These are phyloP conservation scores for Pipistrellus pygmaeus DNA, from an alignment of 2,797 vertebrate species.

Conservation along the genomic window DNA sequence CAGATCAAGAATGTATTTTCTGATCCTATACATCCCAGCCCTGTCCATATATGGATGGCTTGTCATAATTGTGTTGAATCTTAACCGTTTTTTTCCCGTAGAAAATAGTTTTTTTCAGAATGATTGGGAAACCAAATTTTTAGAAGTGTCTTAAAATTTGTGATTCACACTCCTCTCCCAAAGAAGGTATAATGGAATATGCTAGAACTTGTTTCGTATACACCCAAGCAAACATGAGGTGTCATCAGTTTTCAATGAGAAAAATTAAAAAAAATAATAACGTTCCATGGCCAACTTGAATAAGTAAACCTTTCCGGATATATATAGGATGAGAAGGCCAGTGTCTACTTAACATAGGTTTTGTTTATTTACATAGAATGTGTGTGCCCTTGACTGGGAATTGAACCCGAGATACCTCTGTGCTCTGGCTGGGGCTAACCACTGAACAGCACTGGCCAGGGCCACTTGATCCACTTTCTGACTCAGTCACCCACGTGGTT, in stretches of 20 bases:
- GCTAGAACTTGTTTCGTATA: neutral
- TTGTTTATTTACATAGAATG: constrained; percentile 4
- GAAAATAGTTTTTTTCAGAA: constrained; percentile 41
- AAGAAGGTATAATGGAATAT: neutral
- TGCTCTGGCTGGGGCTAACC: no score
- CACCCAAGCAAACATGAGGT: neutral
- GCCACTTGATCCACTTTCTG: neutral
- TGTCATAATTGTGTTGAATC: neutral
- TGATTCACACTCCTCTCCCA: neutral
- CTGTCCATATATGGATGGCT: neutral
- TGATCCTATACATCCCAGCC: neutral
- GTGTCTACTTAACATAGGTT: neutral
- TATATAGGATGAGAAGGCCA: neutral
- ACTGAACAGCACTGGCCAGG: no score
- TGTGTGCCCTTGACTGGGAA: no score
- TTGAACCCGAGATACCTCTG: no score
- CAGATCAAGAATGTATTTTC: neutral
- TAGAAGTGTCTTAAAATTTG: neutral
- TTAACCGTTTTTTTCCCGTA: constrained; percentile 15
- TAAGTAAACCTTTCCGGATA: constrained; percentile 30
- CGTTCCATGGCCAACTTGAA: neutral
- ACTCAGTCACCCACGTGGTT: neutral
- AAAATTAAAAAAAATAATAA: neutral
- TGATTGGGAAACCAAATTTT: neutral
- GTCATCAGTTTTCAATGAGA: constrained; percentile 8